phyloP scores from a whole-genome alignment of 2,888 invertebrate species.

The Chrysolina haemoptera region DNA sequence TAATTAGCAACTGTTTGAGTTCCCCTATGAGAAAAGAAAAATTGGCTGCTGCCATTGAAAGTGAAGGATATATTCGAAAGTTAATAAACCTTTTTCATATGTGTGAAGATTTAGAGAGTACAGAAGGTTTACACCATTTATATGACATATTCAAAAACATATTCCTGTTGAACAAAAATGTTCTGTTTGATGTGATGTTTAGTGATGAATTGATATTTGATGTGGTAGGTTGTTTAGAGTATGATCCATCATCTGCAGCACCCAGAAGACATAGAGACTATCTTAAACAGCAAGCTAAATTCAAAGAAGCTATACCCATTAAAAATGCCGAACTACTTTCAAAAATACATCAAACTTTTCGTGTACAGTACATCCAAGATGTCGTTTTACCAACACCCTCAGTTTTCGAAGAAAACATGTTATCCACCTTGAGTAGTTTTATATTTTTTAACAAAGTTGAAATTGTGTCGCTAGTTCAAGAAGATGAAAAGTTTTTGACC shows the following conservation, averaged over 20 bases:
- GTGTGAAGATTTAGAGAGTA: conserved; percentile 97
- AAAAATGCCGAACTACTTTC: conserved; percentile 94
- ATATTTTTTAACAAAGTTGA: conserved; percentile 99
- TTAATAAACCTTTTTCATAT: conserved; percentile 95
- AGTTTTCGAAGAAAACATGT: conserved; percentile 99
- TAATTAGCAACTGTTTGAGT: conserved; percentile 89
- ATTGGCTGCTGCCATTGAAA: conserved; percentile 92
- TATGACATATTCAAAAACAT: conserved; percentile 99
- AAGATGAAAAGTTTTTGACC: conserved; percentile 96
- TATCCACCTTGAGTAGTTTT: conserved; percentile 97
- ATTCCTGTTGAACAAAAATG: conserved; percentile 97
- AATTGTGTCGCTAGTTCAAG: conserved; percentile 97
- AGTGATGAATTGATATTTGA: conserved; percentile 97
- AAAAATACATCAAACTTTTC: conserved; percentile 99
- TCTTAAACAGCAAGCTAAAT: conserved; percentile 91
- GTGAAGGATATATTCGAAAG: conserved; percentile 95
- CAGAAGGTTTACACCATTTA: conserved; percentile 93
- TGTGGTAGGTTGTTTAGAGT: conserved; percentile 98
- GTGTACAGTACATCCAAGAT: conserved; percentile 99
- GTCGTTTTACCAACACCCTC: conserved; percentile 99
- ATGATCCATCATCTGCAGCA: conserved; percentile 90
- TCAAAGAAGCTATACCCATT: conserved; percentile 95
- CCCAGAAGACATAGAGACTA: conserved; percentile 97
- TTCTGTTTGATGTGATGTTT: conserved; percentile 98
- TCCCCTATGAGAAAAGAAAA: conserved; percentile 95